phyloP scores from a whole-genome alignment of 2,797 vertebrate genomes.

The Simalia tracyae region DNA sequence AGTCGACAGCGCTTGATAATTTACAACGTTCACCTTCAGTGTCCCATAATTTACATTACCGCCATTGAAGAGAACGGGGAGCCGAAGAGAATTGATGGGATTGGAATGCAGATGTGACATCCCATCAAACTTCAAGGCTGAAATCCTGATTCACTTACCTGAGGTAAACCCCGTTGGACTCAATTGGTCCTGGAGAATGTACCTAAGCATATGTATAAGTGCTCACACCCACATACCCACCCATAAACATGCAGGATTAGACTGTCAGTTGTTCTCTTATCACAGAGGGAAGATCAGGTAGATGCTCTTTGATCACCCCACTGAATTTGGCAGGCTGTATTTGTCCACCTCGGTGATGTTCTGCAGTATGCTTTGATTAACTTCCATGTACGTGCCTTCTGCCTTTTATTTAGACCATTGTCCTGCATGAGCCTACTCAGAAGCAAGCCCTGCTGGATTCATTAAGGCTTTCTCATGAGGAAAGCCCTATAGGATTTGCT shows the following conservation, averaged over 20 bases:
- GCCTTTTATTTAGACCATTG: background rate
- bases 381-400: background rate
- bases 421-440: background rate
- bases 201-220: background rate
- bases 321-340: background rate
- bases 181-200: background rate
- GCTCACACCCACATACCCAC: background rate
- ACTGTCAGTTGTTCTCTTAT: conserved; percentile 35
- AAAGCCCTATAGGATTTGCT: background rate
- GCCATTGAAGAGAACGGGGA: conserved; percentile 58
- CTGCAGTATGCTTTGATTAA: background rate
- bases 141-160: background rate
- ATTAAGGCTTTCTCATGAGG: background rate
- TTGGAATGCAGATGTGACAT: conserved; percentile 49
- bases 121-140: conserved; percentile 36
- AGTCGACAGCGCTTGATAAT: conserved; percentile 61
- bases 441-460: background rate
- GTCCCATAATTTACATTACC: conserved; percentile 60
- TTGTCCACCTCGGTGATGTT: fast-evolving
- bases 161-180: background rate
- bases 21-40: conserved; percentile 65
- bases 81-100: conserved; percentile 61
- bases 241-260: background rate
- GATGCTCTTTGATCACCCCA: background rate
- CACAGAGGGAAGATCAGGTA: conserved; percentile 40